Evolutionary conservation across 2,888 invertebrate species (phyloP).

Genomic region (Heterodera filipjevi): DNA sequence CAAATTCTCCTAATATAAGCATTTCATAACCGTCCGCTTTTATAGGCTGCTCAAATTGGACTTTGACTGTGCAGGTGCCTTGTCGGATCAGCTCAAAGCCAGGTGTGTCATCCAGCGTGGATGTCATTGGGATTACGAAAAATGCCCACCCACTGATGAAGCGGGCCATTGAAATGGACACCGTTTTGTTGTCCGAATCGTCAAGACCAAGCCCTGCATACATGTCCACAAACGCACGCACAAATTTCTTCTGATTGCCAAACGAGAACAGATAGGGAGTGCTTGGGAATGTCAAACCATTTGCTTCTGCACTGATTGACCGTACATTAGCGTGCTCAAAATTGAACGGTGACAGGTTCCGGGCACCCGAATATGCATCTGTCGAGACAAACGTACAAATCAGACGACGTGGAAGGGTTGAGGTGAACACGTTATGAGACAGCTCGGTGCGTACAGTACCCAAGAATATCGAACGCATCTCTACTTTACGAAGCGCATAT

Average conservation of each 20-base stretch:
- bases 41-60: background rate
- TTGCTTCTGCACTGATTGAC: background rate
- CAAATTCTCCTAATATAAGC: slow-evolving; percentile 5
- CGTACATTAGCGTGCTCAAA: slow-evolving; percentile 15
- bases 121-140: slow-evolving; percentile 13
- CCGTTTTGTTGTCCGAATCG: background rate
- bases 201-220: slow-evolving; percentile 10
- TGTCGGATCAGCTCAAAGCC: slow-evolving; percentile 7
- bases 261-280: too few relatives aligned
- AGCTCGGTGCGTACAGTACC: too few relatives aligned
- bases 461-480: too few relatives aligned
- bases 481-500: too few relatives aligned
- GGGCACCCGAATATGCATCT: too few relatives aligned
- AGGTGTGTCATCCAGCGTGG: background rate
- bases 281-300: slow-evolving; percentile 11
- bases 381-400: too few relatives aligned
- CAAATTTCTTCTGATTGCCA: background rate
- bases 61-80: background rate
- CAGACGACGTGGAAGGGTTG: too few relatives aligned
- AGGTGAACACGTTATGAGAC: slow-evolving; percentile 10
- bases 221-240: slow-evolving; percentile 11
- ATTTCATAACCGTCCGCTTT: background rate
- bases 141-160: background rate
- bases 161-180: background rate
- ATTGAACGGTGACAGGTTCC: too few relatives aligned